Conservation (phyloP, 2,113 vertebrate genomes). For the Tetrax tetrax region DNA sequence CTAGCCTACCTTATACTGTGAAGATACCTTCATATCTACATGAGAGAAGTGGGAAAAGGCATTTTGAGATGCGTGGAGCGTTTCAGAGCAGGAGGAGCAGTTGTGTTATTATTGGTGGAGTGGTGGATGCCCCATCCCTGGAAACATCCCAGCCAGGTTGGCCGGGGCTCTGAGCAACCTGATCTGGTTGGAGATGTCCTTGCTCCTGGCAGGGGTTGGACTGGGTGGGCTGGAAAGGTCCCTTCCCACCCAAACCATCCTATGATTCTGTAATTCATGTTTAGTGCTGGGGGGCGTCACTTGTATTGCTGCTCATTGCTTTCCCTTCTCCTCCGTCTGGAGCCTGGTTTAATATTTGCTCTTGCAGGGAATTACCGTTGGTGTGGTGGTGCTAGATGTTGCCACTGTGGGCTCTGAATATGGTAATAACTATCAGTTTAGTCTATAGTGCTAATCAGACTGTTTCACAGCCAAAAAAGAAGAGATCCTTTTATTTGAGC, state of each 20-base stretch:
- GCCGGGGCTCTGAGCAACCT: too few relatives aligned
- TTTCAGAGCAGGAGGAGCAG: background rate
- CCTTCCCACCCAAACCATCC: too few relatives aligned
- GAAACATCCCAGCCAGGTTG: too few relatives aligned
- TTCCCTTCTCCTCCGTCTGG: background rate
- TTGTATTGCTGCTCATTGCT: background rate
- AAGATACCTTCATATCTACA: fast-evolving
- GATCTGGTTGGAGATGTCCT: too few relatives aligned
- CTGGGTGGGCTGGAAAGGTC: too few relatives aligned
- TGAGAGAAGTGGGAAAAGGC: background rate
- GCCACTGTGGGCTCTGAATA: background rate
- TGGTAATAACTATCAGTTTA: background rate
- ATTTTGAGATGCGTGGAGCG: background rate
- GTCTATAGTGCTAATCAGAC: too few relatives aligned
- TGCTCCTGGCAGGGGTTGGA: too few relatives aligned
- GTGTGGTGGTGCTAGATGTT: background rate
- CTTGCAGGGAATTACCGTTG: background rate
- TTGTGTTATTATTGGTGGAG: background rate
- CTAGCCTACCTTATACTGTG: background rate
- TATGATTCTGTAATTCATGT: background rate
- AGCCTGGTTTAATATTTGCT: background rate
- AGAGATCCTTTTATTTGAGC: background rate
- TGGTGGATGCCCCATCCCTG: too few relatives aligned
- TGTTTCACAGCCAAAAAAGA: background rate
- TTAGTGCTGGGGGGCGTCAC: background rate